Conservation (phyloP, 2,888 invertebrate genomes). For the Pherbina coryleti region DNA sequence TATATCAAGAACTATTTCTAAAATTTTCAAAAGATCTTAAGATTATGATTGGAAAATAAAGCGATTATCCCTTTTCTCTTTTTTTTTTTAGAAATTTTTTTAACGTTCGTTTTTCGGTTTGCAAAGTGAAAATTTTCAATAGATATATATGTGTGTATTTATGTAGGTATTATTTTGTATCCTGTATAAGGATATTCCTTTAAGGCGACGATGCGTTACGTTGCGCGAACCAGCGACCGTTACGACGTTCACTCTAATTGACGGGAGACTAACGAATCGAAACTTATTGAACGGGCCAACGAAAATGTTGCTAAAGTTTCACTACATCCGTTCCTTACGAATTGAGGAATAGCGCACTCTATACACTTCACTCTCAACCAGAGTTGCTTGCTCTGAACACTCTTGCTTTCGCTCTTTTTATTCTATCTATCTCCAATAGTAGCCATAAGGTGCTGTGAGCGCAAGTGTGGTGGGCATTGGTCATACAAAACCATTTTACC, state of each 20-base stretch:
- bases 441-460: background rate
- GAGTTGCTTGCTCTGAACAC: background rate
- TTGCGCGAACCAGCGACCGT: slow-evolving; percentile 54
- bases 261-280: slow-evolving; percentile 61
- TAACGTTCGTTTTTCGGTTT: background rate
- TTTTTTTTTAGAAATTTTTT: background rate
- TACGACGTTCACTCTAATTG: slow-evolving; percentile 62
- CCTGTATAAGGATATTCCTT: slow-evolving; percentile 54
- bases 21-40: background rate
- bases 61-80: background rate
- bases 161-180: slow-evolving; percentile 54
- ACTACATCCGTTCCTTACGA: slow-evolving; percentile 41
- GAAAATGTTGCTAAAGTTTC: slow-evolving; percentile 36
- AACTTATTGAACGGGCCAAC: slow-evolving; percentile 51
- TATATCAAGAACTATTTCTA: background rate
- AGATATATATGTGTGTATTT: slow-evolving; percentile 23
- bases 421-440: background rate
- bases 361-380: background rate
- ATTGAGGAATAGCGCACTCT: background rate
- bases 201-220: slow-evolving; percentile 47
- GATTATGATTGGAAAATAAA: background rate
- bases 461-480: slow-evolving; percentile 13
- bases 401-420: background rate
- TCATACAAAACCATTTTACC: background rate
- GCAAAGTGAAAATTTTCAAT: slow-evolving; percentile 21